phyloP scores from a whole-genome alignment of 2,888 invertebrate genomes.

The Eupithecia subumbrata region DNA sequence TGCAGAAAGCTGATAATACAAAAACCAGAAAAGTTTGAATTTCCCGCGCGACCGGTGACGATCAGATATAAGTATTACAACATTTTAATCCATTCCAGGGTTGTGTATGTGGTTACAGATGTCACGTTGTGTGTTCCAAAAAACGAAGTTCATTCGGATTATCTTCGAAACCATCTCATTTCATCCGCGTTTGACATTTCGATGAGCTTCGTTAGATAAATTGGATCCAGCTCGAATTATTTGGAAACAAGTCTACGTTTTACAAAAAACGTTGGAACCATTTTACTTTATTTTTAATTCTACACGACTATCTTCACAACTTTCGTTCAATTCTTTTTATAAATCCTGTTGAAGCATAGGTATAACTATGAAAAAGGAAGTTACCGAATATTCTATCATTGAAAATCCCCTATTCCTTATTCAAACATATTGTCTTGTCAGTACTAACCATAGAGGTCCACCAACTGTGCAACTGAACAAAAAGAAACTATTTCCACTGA shows the following conservation, averaged over 20 bases:
- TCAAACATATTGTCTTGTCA: slow-evolving; percentile 20
- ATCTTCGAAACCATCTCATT: slow-evolving; percentile 68
- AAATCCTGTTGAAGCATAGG: background rate
- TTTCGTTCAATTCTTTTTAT: background rate
- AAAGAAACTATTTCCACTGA: slow-evolving; percentile 32
- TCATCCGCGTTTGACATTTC: slow-evolving; percentile 61
- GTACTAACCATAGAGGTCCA: slow-evolving; percentile 11
- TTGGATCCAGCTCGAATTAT: background rate
- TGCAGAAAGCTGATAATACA: background rate
- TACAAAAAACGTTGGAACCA: background rate
- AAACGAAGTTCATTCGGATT: slow-evolving; percentile 61
- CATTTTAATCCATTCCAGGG: background rate
- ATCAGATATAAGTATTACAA: too few relatives aligned
- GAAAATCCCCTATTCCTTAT: slow-evolving; percentile 1
- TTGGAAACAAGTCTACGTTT: background rate
- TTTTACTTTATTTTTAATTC: background rate
- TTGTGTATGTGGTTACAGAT: background rate
- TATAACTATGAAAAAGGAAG: background rate
- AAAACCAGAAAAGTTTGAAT: background rate
- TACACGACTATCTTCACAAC: background rate
- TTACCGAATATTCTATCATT: background rate
- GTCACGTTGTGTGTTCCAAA: slow-evolving; percentile 5
- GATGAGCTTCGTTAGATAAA: slow-evolving; percentile 25
- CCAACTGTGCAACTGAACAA: slow-evolving; percentile 17
- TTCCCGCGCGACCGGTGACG: background rate